Conservation (phyloP, 2,113 vertebrate genomes). For the Poecilia latipinna region DNA sequence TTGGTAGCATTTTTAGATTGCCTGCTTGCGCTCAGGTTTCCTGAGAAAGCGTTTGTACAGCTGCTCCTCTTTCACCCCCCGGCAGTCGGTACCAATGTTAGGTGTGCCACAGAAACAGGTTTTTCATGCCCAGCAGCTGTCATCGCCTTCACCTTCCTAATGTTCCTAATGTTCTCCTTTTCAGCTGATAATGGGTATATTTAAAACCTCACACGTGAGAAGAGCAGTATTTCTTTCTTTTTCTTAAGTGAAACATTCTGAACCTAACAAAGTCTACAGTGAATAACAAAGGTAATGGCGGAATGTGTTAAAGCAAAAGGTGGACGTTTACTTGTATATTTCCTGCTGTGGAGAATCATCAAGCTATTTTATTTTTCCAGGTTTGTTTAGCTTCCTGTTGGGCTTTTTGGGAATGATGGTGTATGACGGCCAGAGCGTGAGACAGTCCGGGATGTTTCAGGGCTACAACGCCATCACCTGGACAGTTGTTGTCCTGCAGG, state of each 20-base stretch:
- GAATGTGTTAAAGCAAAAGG: not conserved
- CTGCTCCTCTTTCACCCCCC: not conserved
- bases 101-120: not conserved
- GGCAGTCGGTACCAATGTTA: not conserved
- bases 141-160: not conserved
- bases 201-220: too few relatives aligned
- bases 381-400: constrained; percentile 90
- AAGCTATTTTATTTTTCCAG: constrained; percentile 65
- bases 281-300: not conserved
- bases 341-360: too few relatives aligned
- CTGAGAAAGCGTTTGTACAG: not conserved
- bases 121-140: constrained; percentile 1
- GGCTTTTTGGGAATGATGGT: constrained; percentile 86
- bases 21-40: not conserved
- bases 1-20: too few relatives aligned
- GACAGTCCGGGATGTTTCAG: constrained; percentile 90
- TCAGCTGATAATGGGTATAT: not conserved
- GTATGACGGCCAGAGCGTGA: constrained; percentile 86
- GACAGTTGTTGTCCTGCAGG: constrained; percentile 91
- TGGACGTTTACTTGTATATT: too few relatives aligned
- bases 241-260: not conserved
- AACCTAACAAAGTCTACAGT: not conserved
- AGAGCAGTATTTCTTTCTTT: not conserved
- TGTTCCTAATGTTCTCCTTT: not conserved
- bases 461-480: constrained; percentile 91